Conservation (phyloP, 2,113 vertebrate genomes). For the Ammodytes marinus region DNA sequence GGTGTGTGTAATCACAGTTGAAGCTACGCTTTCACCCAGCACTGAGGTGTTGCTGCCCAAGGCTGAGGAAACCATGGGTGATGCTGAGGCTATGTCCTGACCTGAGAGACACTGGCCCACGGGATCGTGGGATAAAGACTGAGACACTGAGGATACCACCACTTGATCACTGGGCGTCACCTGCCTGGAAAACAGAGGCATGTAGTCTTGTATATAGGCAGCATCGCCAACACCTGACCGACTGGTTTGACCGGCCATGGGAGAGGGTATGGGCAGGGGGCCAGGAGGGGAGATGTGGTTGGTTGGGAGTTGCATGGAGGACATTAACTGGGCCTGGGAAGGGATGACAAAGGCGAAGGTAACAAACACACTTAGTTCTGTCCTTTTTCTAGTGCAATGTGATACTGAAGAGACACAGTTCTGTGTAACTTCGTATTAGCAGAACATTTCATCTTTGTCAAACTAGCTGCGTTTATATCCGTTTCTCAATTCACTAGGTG, state of each 20-base stretch:
- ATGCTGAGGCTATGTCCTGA: conserved; percentile 53
- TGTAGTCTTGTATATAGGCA: conserved; percentile 71
- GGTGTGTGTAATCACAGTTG: conserved; percentile 88
- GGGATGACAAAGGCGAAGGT: conserved; percentile 37
- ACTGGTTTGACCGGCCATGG: conserved; percentile 59
- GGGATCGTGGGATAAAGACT: conserved; percentile 50
- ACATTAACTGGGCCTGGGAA: conserved; percentile 83
- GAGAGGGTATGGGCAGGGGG: conserved; percentile 72
- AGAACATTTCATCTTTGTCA: neutral
- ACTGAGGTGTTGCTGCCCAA: conserved; percentile 42
- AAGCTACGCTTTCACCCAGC: conserved; percentile 67
- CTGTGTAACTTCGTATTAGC: neutral
- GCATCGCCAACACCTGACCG: conserved; percentile 16
- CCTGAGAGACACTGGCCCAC: conserved; percentile 66
- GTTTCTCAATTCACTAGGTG: neutral
- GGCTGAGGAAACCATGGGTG: conserved; percentile 50
- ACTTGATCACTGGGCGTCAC: conserved; percentile 40
- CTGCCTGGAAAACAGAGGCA: conserved; percentile 76
- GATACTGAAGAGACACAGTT: neutral
- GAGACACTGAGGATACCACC: conserved; percentile 37
- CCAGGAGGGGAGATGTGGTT: conserved; percentile 81
- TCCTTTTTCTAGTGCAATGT: neutral
- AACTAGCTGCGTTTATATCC: neutral
- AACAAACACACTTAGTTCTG: conserved; percentile 28
- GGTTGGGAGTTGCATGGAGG: conserved; percentile 82